Evolutionary conservation across 2,888 invertebrate genomes (phyloP).

Genomic region (Diaphora mendica): DNA sequence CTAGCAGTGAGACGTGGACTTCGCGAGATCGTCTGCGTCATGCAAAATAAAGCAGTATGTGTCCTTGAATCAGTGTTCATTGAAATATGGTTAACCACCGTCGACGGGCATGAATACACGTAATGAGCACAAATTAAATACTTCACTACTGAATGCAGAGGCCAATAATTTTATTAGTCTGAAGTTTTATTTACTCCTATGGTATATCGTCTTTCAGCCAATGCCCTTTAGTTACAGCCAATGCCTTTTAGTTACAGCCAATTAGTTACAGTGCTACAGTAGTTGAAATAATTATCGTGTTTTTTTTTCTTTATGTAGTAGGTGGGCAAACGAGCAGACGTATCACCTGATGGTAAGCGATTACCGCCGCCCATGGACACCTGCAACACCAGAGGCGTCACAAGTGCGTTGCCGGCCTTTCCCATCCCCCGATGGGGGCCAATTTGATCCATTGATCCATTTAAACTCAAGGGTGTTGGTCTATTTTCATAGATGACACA

Average conservation of each 20-base stretch:
- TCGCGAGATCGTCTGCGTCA: conserved; percentile 4
- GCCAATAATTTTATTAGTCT: not conserved
- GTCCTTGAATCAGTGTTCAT: conserved; percentile 36
- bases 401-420: no score
- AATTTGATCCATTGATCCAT: no score
- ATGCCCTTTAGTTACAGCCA: conserved; percentile 29
- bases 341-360: no score
- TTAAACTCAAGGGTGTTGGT: no score
- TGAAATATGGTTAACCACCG: conserved; percentile 4
- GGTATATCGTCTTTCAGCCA: conserved; percentile 21
- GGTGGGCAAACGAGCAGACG: no score
- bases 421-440: no score
- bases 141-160: not conserved
- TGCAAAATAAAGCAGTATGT: not conserved
- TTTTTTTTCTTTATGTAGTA: no score
- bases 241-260: no score
- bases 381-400: no score
- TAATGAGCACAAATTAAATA: not conserved
- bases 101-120: conserved; percentile 24
- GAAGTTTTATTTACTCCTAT: conserved; percentile 15
- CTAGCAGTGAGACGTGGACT: not conserved
- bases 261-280: not conserved
- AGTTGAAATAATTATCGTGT: not conserved
- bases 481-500: no score
- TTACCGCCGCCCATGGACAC: no score